Conservation (phyloP, 1,140 invertebrate species). For the Papilio xuthus region DNA sequence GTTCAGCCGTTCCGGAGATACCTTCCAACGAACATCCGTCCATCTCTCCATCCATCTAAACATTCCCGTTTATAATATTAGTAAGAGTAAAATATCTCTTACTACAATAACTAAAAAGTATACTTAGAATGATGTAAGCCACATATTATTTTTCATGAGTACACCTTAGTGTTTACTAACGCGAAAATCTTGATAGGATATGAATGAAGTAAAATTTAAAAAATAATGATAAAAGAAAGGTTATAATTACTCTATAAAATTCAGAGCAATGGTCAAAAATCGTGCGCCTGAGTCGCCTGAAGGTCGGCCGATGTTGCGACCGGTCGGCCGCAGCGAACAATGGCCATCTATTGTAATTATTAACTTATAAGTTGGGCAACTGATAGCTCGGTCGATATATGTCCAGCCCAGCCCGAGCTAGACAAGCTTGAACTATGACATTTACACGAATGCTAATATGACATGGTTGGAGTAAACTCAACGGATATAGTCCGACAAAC, state of each 20-base stretch:
- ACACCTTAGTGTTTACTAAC: not conserved
- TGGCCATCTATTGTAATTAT: constrained; percentile 79
- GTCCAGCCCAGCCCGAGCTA: constrained; percentile 39
- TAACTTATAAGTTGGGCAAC: constrained; percentile 71
- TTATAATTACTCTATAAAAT: constrained; percentile 53
- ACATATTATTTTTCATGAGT: not conserved
- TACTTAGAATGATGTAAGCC: too few relatives aligned
- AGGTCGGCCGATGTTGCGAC: constrained; percentile 63
- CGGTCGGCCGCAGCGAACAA: constrained; percentile 74
- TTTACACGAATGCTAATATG: constrained; percentile 37
- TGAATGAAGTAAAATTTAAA: not conserved
- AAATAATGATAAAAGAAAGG: constrained; percentile 35
- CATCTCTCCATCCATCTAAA: too few relatives aligned
- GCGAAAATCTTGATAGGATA: too few relatives aligned
- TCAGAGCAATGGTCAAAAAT: constrained; percentile 71
- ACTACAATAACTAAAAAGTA: too few relatives aligned
- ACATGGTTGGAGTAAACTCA: constrained; percentile 12
- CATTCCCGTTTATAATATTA: too few relatives aligned
- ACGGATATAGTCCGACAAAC: not conserved
- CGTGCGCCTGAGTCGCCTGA: constrained; percentile 66
- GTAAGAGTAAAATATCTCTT: too few relatives aligned
- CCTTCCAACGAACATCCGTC: too few relatives aligned
- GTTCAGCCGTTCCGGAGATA: too few relatives aligned
- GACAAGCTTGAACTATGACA: constrained; percentile 46
- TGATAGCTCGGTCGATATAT: constrained; percentile 57